A percentile compares a stretch with the other conserved stretches of the same genome.
These are phyloP conservation scores for Eidolon helvum DNA, from an alignment of 2,113 vertebrate species.

Conservation along the genomic window DNA sequence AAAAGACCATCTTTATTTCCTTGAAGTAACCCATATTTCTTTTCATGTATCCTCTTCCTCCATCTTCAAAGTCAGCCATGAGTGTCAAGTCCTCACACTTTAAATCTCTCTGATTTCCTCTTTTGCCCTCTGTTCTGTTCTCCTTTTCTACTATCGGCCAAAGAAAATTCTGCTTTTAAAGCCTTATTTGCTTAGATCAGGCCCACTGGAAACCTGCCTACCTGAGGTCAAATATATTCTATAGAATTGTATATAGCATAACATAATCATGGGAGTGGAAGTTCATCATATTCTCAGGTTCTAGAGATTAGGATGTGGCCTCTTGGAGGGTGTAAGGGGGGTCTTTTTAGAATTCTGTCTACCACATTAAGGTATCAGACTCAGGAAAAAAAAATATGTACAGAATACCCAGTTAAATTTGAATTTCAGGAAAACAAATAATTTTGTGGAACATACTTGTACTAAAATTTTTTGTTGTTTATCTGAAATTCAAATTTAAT, in stretches of 20 bases:
- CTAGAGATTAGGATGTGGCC: neutral
- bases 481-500: neutral
- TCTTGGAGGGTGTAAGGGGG: too few relatives aligned
- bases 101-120: neutral
- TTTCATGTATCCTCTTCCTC: neutral
- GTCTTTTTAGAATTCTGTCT: neutral
- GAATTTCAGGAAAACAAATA: neutral
- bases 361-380: neutral
- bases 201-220: neutral
- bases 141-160: neutral
- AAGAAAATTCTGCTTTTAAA: neutral
- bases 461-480: neutral
- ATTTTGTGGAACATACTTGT: neutral
- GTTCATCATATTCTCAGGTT: neutral
- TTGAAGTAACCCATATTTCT: neutral
- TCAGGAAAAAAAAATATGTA: neutral
- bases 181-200: neutral
- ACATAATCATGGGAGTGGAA: neutral
- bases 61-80: neutral
- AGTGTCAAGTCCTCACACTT: neutral
- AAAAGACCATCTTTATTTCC: neutral
- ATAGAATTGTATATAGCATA: neutral
- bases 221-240: neutral
- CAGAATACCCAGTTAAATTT: neutral
- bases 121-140: neutral